A percentile compares a stretch with the other conserved stretches of the same genome.
Conservation (phyloP, 2,888 invertebrate genomes). For the Sphaeridia pumilis region DNA sequence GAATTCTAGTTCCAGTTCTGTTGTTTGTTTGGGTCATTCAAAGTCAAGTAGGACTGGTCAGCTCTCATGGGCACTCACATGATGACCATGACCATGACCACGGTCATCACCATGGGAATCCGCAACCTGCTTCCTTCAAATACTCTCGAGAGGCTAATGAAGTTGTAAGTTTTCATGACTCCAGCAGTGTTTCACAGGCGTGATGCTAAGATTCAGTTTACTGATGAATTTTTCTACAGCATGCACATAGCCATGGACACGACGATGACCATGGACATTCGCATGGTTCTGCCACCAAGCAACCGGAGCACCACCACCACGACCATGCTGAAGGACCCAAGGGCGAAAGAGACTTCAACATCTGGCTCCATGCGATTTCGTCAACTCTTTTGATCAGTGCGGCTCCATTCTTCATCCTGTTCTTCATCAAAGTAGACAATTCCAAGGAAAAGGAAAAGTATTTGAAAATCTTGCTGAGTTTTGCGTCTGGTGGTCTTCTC, state of each 20-base stretch:
- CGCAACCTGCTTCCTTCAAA: conserved; percentile 57
- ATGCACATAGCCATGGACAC: conserved; percentile 15
- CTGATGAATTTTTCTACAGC: too few relatives aligned
- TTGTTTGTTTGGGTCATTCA: conserved; percentile 33
- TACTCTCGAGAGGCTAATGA: conserved; percentile 63
- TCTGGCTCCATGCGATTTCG: conserved; percentile 71
- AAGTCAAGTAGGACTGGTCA: conserved; percentile 27
- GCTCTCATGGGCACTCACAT: conserved; percentile 32
- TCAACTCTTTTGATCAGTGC: conserved; percentile 90
- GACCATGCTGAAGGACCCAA: conserved; percentile 41
- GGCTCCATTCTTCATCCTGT: conserved; percentile 84
- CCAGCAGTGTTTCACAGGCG: too few relatives aligned
- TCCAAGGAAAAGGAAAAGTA: conserved; percentile 70
- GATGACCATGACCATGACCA: conserved; percentile 19
- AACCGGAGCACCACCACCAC: conserved; percentile 43
- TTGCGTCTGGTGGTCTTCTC: conserved; percentile 87
- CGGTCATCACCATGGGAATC: conserved; percentile 18
- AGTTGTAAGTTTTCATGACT: conserved; percentile 7
- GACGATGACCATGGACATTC: conserved; percentile 37
- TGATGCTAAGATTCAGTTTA: too few relatives aligned
- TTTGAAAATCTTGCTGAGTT: conserved; percentile 78
- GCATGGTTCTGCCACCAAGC: conserved; percentile 35
- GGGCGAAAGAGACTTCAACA: conserved; percentile 34
- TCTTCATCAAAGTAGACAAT: conserved; percentile 84
- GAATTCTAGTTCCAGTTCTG: conserved; percentile 18